These are phyloP conservation scores for Drosophila meridiana DNA, from an alignment of 2,888 invertebrate genomes.

Conservation along the genomic window DNA sequence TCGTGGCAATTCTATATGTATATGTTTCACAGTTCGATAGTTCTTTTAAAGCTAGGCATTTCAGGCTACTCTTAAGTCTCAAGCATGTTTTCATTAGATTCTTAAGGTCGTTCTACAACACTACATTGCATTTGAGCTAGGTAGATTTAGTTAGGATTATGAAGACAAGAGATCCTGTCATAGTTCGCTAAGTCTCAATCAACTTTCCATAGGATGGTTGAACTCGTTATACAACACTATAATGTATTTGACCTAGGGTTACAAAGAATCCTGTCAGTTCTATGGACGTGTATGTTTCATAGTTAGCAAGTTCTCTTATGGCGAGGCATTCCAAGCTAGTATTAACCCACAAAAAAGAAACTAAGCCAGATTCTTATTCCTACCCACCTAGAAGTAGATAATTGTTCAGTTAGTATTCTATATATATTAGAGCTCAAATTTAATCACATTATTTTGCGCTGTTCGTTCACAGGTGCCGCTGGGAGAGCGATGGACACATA, in stretches of 20 bases:
- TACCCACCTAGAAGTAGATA: not conserved
- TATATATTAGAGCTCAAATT: not conserved
- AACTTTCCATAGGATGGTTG: too few species aligned
- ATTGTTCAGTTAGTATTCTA: not conserved
- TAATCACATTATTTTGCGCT: not conserved
- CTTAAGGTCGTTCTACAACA: not conserved
- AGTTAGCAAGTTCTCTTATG: too few species aligned
- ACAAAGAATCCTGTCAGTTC: not conserved
- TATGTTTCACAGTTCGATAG: too few species aligned
- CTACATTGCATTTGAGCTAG: too few species aligned
- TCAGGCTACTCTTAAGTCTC: not conserved
- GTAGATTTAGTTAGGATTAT: too few species aligned
- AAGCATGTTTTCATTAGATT: not conserved
- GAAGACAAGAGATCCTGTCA: too few species aligned
- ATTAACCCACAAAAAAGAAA: too few species aligned
- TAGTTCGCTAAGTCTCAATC: too few species aligned
- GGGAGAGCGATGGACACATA: conserved; percentile 88
- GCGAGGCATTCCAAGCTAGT: too few species aligned
- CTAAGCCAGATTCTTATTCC: not conserved
- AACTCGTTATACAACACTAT: not conserved
- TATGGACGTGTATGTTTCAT: not conserved
- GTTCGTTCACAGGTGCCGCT: conserved; percentile 83
- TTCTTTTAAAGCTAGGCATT: not conserved
- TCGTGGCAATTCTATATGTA: too few species aligned
- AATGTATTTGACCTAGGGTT: not conserved